Evolutionary conservation across 1,140 invertebrate species (phyloP).

Genomic region (Cyclina sinensis): DNA sequence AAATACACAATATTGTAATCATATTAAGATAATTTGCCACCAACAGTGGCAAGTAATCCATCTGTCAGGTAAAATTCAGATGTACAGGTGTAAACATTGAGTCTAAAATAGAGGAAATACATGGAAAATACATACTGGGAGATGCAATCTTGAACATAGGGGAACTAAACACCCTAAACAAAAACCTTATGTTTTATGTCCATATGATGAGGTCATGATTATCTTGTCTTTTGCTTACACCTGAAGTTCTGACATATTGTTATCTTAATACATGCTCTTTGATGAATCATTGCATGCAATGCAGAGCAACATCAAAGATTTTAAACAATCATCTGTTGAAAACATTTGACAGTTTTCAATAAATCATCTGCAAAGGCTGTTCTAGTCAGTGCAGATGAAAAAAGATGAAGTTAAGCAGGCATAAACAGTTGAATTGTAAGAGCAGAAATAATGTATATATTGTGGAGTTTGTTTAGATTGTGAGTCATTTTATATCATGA

Average conservation of each 20-base stretch:
- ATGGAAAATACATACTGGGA: slow-evolving; percentile 3
- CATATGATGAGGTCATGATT: slow-evolving; percentile 1
- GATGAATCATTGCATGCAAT: slow-evolving; percentile 8
- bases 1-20: background rate
- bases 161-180: no score
- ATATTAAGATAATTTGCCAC: background rate
- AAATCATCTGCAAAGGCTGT: background rate
- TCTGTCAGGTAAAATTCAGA: background rate
- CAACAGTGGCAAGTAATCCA: no score
- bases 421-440: background rate
- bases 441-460: background rate
- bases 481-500: background rate
- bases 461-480: background rate
- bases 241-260: background rate
- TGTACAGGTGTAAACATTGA: background rate
- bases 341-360: background rate
- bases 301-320: background rate
- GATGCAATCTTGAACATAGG: background rate
- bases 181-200: background rate
- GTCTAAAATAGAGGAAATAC: background rate
- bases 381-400: background rate
- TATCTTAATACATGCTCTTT: background rate
- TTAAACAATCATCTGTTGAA: slow-evolving; percentile 1
- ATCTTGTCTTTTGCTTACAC: slow-evolving; percentile 26
- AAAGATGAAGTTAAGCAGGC: background rate